phyloP scores from a whole-genome alignment of 92 coral and sea anemone genomes.

The Epizoanthus fatuus region DNA sequence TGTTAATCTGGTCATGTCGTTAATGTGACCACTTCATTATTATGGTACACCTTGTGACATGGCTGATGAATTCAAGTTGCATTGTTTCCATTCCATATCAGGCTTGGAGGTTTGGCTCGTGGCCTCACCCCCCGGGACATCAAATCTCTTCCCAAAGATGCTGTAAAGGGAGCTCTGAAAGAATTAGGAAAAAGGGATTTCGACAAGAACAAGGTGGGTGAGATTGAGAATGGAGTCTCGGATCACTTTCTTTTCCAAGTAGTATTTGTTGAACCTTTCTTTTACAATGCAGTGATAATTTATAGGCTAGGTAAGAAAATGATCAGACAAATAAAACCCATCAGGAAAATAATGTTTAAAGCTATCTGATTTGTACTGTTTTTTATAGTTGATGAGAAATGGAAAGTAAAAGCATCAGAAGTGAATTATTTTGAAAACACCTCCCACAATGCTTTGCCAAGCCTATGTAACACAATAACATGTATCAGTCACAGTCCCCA shows the following conservation, averaged over 20 bases:
- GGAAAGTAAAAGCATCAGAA: no score
- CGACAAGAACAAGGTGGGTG: slow-evolving; percentile 10
- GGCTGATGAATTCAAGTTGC: no score
- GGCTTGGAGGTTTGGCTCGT: slow-evolving; percentile 19
- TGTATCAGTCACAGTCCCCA: no score
- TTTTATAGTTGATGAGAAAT: background rate
- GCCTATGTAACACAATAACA: no score
- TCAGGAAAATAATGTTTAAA: background rate
- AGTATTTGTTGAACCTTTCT: background rate
- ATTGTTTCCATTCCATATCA: slow-evolving; percentile 12
- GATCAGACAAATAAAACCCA: no score
- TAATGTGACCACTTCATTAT: no score
- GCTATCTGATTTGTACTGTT: background rate
- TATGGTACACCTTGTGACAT: no score
- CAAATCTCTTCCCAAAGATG: slow-evolving; percentile 29
- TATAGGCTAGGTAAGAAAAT: no score
- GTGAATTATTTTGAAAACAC: no score
- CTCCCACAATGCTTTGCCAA: no score
- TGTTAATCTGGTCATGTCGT: no score
- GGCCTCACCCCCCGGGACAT: slow-evolving; percentile 44
- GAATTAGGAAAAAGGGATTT: slow-evolving; percentile 9
- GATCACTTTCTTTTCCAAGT: background rate
- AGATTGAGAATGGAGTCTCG: no score
- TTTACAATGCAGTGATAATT: background rate
- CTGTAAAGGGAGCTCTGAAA: slow-evolving; percentile 33